Base-by-base conservation (phyloP, 2,113 vertebrate species). In the Amblyopsis rosae region DNA sequence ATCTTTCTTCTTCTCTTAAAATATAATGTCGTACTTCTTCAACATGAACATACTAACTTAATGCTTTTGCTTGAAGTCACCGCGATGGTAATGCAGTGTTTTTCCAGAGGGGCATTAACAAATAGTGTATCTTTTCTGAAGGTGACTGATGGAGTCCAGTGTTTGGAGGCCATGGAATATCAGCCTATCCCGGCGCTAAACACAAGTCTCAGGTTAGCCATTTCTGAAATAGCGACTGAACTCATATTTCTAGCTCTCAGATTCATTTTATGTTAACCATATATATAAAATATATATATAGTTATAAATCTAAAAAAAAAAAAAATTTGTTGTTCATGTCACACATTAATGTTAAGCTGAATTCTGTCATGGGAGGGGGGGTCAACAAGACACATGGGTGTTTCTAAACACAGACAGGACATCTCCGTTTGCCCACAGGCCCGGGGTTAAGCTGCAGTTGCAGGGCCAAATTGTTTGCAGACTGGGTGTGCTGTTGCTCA, bases 91-190 rank as follows among this genome's bases (percentile, higher is more conserved):
- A 8, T 26, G n/a, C 54, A 19, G 15, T 55, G 26, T 19, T 59
- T 9, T 32, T 32, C 17, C 9, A 59, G 11, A 26, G 5, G 57
- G 47, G 15, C 72, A 0, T 56, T 56, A 70, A 15, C 26, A 10
- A 0, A 16, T 32, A 2, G 12, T 77, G 0, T 80, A 5, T 16
- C 19, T 65, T 45, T 73, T 74, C 4, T 53, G 0, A 66, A 98
- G 81, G 80, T 99, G 56, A 98, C 97, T 3, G 98, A 99, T 88
- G 98, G 98, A 26, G 88, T 96, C 72, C 92, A 95, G 70, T 94
- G 91, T 75, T 79, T 99, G 73, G 96, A 99, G 79, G 98, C 93
- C 12, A 96, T 99, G 93, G 98, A 99, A 63, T 97, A 98, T 81
- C 92, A 92, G 11, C 83, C 94, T 0, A 86, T 99, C 67, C 93